phyloP scores from a whole-genome alignment of 1,140 invertebrate genomes.

The Caenorhabditis tropicalis region DNA sequence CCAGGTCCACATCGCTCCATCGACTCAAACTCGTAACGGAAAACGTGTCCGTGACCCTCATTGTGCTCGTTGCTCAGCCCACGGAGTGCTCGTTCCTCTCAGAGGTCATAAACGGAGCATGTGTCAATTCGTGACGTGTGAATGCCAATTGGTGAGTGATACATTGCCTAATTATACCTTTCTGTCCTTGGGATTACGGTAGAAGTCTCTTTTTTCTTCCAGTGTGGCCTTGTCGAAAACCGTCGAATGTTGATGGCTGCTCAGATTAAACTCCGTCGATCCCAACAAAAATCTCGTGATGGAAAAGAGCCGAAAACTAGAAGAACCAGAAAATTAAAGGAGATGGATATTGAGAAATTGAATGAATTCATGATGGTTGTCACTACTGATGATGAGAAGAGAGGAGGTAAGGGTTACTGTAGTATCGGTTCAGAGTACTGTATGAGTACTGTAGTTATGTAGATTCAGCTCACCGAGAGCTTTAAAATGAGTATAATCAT shows the following conservation, averaged over 20 bases:
- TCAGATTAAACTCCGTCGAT: constrained; percentile 55
- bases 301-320: not conserved
- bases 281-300: constrained; percentile 49
- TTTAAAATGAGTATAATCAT: too few species aligned
- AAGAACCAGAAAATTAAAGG: not conserved
- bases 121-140: constrained; percentile 51
- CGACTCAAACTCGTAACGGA: not conserved
- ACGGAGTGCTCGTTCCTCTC: constrained; percentile 47
- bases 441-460: too few species aligned
- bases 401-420: not conserved
- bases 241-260: constrained; percentile 56
- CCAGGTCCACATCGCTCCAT: constrained; percentile 3
- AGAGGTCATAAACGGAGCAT: constrained; percentile 56
- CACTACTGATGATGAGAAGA: not conserved
- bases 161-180: not conserved
- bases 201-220: not conserved
- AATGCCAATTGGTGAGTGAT: constrained; percentile 50
- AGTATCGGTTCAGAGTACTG: too few species aligned
- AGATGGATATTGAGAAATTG: not conserved
- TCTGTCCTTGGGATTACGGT: not conserved
- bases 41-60: constrained; percentile 54
- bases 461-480: too few species aligned
- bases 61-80: constrained; percentile 55
- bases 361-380: constrained; percentile 2
- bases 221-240: constrained; percentile 52